phyloP scores from a whole-genome alignment of 2,797 vertebrate genomes.

The Lemur catta region DNA sequence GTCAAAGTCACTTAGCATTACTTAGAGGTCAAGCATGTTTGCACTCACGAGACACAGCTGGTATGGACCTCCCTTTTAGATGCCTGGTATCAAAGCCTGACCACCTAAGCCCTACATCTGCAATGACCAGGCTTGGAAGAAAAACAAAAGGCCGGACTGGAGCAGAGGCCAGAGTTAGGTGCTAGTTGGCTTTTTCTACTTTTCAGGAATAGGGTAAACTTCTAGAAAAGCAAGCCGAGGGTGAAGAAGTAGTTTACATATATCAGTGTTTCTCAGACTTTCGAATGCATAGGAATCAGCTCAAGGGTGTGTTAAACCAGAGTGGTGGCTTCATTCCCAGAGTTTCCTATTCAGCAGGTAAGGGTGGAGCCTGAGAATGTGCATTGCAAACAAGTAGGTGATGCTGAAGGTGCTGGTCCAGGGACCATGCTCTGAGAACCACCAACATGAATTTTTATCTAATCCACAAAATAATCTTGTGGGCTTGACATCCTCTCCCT shows the following conservation, averaged over 20 bases:
- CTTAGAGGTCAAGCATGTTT: not conserved
- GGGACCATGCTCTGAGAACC: not conserved
- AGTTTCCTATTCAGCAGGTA: not conserved
- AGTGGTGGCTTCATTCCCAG: not conserved
- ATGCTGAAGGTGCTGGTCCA: not conserved
- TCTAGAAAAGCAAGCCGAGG: not conserved
- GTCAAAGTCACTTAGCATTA: not conserved
- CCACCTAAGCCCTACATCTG: not conserved
- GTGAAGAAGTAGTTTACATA: not conserved
- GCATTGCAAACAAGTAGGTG: not conserved
- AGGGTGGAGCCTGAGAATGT: not conserved
- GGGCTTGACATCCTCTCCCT: not conserved
- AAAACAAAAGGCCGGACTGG: not conserved
- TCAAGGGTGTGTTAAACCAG: not conserved
- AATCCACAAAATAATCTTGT: not conserved
- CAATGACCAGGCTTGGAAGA: not conserved
- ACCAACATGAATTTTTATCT: not conserved
- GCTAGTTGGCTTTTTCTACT: not conserved
- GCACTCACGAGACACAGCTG: not conserved
- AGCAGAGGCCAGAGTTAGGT: not conserved
- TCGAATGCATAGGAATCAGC: not conserved
- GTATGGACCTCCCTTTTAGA: not conserved
- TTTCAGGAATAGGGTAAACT: not conserved
- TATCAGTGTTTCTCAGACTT: not conserved
- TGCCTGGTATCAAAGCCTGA: not conserved